These are phyloP conservation scores for Himalopsyche japonica DNA, from an alignment of 2,888 invertebrate genomes.

Conservation along the genomic window DNA sequence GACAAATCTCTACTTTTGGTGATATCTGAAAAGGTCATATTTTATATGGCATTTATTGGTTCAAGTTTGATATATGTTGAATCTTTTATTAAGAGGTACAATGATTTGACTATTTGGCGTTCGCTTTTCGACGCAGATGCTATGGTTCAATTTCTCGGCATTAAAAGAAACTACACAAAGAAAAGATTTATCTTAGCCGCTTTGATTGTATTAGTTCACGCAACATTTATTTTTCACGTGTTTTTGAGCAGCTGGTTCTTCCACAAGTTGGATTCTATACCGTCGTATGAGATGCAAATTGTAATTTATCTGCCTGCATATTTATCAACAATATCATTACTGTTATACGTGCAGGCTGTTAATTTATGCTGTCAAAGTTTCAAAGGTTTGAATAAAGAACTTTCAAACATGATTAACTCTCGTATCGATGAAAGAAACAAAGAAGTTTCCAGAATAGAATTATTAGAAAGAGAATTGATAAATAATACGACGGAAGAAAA, in stretches of 20 bases:
- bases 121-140: neutral
- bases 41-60: neutral
- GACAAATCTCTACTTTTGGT: neutral
- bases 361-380: neutral
- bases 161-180: neutral
- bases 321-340: neutral
- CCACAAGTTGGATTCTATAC: neutral
- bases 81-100: neutral
- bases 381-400: neutral
- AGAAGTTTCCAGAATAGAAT: neutral
- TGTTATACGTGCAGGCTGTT: neutral
- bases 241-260: neutral
- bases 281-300: neutral
- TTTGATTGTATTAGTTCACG: neutral
- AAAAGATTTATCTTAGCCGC: neutral
- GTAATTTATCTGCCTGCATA: neutral
- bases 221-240: neutral
- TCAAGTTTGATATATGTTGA: neutral
- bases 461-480: neutral
- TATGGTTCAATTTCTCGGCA: neutral
- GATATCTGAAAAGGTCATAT: neutral
- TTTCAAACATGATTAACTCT: neutral
- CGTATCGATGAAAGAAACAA: neutral
- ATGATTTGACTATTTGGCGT: neutral
- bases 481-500: neutral